Percentiles rank a stretch among this genome's conserved stretches.
Evolutionary conservation across 1,140 invertebrate genomes (phyloP).

Genomic region (Zophobas morio): DNA sequence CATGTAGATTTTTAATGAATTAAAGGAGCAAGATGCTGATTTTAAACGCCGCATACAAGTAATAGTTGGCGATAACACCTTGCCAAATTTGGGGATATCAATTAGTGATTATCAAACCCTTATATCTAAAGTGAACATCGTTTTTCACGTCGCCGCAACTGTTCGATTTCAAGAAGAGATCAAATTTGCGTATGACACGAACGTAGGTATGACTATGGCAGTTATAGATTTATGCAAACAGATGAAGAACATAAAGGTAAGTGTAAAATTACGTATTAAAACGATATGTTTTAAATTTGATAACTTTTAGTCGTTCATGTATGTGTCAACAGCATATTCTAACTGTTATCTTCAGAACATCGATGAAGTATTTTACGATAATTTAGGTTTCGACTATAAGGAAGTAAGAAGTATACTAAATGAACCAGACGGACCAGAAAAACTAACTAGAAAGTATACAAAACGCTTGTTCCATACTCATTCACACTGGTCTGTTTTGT

Average conservation of each 20-base stretch:
- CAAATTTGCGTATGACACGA: constrained; percentile 73
- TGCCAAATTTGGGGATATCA: constrained; percentile 74
- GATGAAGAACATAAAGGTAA: constrained; percentile 77
- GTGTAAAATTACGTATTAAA: background rate
- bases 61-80: constrained; percentile 66
- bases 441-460: too few relatives aligned
- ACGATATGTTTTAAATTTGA: background rate
- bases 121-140: constrained; percentile 74
- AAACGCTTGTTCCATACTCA: too few relatives aligned
- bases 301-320: constrained; percentile 71
- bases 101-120: constrained; percentile 71
- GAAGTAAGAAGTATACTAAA: background rate
- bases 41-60: constrained; percentile 23
- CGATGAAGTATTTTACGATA: constrained; percentile 81
- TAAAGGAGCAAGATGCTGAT: constrained; percentile 17
- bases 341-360: constrained; percentile 76
- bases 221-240: constrained; percentile 70
- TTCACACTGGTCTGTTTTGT: background rate
- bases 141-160: constrained; percentile 90
- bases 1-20: constrained; percentile 29
- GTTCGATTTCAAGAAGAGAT: constrained; percentile 88
- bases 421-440: background rate
- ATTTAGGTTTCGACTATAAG: constrained; percentile 68
- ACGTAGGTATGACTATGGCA: constrained; percentile 74
- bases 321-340: constrained; percentile 82